These are phyloP conservation scores for Plagiodera versicolora DNA, from an alignment of 2,888 invertebrate genomes.

Conservation along the genomic window DNA sequence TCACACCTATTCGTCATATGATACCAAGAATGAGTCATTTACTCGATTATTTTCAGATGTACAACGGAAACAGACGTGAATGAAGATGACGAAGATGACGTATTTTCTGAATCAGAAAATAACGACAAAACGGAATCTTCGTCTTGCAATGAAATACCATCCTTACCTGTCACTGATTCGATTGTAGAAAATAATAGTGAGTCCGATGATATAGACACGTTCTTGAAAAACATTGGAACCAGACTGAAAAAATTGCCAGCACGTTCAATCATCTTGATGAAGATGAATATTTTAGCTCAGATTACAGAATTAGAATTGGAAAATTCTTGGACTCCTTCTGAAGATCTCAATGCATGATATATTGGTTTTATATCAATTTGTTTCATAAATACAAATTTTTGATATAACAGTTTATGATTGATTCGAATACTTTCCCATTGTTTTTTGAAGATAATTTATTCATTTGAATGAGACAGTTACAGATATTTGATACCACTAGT, in stretches of 20 bases:
- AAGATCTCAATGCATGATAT: slow-evolving; percentile 1
- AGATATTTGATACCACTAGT: too few species aligned
- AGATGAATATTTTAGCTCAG: slow-evolving; percentile 20
- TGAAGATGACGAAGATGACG: slow-evolving; percentile 20
- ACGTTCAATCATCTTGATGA: slow-evolving; percentile 15
- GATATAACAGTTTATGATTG: neutral
- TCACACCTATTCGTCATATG: too few species aligned
- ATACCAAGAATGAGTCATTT: too few species aligned
- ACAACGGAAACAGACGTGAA: neutral
- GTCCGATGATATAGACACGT: slow-evolving; percentile 10
- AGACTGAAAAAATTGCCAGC: slow-evolving; percentile 16
- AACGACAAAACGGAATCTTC: neutral
- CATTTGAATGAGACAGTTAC: too few species aligned
- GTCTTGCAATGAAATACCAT: slow-evolving; percentile 1
- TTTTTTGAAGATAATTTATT: neutral
- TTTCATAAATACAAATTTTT: neutral
- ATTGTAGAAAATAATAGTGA: neutral
- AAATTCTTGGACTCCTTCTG: slow-evolving; percentile 8
- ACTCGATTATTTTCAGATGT: neutral
- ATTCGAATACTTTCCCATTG: too few species aligned
- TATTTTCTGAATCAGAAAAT: slow-evolving; percentile 22
- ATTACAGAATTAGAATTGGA: slow-evolving; percentile 20
- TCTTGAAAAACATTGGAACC: slow-evolving; percentile 16
- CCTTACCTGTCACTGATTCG: neutral
- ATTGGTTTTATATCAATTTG: neutral